Percentiles rank a stretch among this genome's conserved stretches.
These are phyloP conservation scores for Lepidurus apus DNA, from an alignment of 1,140 invertebrate species.

Conservation along the genomic window DNA sequence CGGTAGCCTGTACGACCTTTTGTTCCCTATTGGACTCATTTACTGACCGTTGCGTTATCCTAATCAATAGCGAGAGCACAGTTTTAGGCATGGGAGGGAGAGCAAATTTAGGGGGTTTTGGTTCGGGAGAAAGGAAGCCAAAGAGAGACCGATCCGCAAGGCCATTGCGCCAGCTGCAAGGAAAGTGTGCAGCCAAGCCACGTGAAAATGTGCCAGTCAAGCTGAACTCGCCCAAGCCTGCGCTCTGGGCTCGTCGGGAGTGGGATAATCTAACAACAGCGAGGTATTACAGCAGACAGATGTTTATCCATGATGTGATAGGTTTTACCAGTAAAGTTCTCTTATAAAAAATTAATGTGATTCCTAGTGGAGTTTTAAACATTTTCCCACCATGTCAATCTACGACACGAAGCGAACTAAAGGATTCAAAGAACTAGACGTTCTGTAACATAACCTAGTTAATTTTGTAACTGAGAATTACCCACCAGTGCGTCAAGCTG, in stretches of 20 bases:
- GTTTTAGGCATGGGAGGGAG: neutral
- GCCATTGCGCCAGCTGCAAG: conserved; percentile 14
- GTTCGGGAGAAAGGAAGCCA: neutral
- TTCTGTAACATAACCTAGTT: neutral
- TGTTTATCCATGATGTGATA: neutral
- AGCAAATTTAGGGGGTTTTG: neutral
- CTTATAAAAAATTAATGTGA: neutral
- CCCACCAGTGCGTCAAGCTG: conserved; percentile 17
- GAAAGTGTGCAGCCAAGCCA: neutral
- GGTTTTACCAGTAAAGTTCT: neutral
- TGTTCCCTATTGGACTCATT: neutral
- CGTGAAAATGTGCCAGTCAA: conserved; percentile 11
- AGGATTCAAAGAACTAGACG: neutral
- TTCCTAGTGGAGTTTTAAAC: neutral
- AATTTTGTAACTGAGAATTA: neutral
- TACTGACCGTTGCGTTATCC: neutral
- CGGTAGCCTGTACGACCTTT: neutral
- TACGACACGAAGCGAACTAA: neutral
- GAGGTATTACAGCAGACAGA: conserved; percentile 8
- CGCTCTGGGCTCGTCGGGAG: neutral
- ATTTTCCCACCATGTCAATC: neutral
- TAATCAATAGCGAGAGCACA: neutral
- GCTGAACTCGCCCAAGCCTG: conserved; percentile 8
- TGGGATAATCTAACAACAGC: neutral
- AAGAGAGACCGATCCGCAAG: neutral